Evolutionary conservation across 2,113 vertebrate species (phyloP).

Genomic region (Mionectes macconnelli): DNA sequence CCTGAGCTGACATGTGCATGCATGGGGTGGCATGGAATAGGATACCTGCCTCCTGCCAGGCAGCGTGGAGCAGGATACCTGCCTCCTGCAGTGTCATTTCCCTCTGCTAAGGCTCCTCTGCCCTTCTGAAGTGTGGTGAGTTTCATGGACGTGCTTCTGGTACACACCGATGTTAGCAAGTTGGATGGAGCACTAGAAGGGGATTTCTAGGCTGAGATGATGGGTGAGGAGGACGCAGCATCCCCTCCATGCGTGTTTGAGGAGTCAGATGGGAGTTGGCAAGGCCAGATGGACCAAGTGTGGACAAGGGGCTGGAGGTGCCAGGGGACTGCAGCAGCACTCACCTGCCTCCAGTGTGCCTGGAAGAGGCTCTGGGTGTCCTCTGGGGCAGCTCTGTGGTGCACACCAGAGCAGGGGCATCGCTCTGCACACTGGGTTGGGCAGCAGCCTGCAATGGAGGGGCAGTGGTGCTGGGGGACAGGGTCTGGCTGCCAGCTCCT

Average conservation of each 20-base stretch:
- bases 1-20: accelerated
- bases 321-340: not conserved
- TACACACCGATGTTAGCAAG: accelerated
- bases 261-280: not conserved
- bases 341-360: accelerated
- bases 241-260: accelerated
- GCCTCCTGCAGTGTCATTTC: not conserved
- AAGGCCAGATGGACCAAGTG: accelerated
- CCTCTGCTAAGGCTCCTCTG: not conserved
- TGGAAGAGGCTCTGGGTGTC: not conserved
- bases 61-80: accelerated
- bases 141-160: accelerated
- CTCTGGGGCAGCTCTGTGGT: not conserved
- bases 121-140: not conserved
- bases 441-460: not conserved
- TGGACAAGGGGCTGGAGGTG: accelerated
- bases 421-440: accelerated
- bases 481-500: not conserved
- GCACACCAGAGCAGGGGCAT: accelerated
- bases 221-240: accelerated
- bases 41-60: not conserved
- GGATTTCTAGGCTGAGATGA: not conserved
- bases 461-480: accelerated
- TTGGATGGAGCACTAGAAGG: not conserved
- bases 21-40: accelerated